Base-by-base conservation (phyloP, 37 sponge, comb jelly and placozoan species). In the Aphrocallistes beatrix region DNA sequence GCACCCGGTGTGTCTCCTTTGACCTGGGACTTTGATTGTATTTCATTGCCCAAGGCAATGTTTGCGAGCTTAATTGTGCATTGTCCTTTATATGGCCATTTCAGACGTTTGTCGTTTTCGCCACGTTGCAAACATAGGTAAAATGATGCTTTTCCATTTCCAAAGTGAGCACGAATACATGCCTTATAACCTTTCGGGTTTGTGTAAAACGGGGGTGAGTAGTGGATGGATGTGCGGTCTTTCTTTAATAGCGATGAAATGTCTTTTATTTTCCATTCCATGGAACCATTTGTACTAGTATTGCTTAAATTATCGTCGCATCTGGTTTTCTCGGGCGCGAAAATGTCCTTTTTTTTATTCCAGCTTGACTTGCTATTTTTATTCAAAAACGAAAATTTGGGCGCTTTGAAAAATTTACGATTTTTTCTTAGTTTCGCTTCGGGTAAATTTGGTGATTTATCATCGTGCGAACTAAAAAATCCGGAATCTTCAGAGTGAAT, bases 1-100 rank as follows among this genome's bases (percentile, higher is more conserved):
- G 75, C 75, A 6, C 75, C 75, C n/a, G 75, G 75, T 19, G n/a
- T 60, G 34, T 60, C 75, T 8, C 75, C 75, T 13, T 60, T 60
- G 3, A 60, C 21, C n/a, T 60, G 8, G 10, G 10, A 30, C n/a
- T 60, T 60, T 60, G 75, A 60, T 13, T 60, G 32, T 8, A 60
- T 25, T 13, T 60, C 32, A 19, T 60, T 3, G 3, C 75, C 75
- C n/a, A 28, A 32, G 10, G 10, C 28, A 25, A 32, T 6, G n/a
- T 60, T 60, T 32, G 3, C 34, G 25, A 60, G 75, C n/a, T 28
- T 60, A 25, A 60, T 19, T 6, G 8, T 32, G 75, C 75, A 60
- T 60, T 60, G 75, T 3, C 75, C 75, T 60, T 60, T 60, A 30
- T 25, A 60, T 6, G 75, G 75, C 75, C 75, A 60, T 60, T 60